phyloP scores from a whole-genome alignment of 1,140 invertebrate genomes.

The Drosophila grimshawi region DNA sequence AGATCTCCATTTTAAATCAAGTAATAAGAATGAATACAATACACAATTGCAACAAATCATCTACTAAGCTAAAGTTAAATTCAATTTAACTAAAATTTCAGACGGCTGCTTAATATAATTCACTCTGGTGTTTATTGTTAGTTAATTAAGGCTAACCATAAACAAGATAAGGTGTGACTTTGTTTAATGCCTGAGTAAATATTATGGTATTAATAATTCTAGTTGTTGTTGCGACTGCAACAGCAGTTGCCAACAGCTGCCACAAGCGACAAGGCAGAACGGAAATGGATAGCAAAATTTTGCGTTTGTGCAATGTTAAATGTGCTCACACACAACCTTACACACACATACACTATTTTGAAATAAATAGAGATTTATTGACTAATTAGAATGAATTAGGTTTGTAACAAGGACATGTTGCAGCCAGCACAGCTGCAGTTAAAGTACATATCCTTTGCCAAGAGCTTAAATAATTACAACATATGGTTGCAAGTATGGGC shows the following conservation, averaged over 20 bases:
- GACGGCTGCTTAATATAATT: conserved; percentile 6
- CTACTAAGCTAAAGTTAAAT: conserved; percentile 12
- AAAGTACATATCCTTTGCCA: conserved; percentile 32
- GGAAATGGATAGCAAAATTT: conserved; percentile 29
- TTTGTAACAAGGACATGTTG: conserved; percentile 56
- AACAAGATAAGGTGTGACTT: conserved; percentile 69
- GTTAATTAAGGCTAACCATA: conserved; percentile 59
- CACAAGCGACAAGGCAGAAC: conserved; percentile 18
- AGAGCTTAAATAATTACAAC: background rate
- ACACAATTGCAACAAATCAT: background rate
- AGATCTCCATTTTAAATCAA: too few relatives aligned
- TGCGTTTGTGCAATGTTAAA: conserved; percentile 41
- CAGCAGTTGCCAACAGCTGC: conserved; percentile 13
- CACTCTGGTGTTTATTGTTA: conserved; percentile 45
- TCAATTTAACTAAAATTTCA: conserved; percentile 2
- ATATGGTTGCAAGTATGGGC: background rate
- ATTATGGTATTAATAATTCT: conserved; percentile 51
- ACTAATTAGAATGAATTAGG: conserved; percentile 83
- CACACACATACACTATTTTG: conserved; percentile 31
- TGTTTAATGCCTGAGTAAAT: conserved; percentile 70
- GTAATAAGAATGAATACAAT: background rate
- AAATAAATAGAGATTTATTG: conserved; percentile 82
- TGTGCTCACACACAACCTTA: background rate
- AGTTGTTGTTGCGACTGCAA: conserved; percentile 27
- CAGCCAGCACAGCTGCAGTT: conserved; percentile 52